phyloP scores from a whole-genome alignment of 2,113 vertebrate species.

The Ophthalmolycus amberensis region DNA sequence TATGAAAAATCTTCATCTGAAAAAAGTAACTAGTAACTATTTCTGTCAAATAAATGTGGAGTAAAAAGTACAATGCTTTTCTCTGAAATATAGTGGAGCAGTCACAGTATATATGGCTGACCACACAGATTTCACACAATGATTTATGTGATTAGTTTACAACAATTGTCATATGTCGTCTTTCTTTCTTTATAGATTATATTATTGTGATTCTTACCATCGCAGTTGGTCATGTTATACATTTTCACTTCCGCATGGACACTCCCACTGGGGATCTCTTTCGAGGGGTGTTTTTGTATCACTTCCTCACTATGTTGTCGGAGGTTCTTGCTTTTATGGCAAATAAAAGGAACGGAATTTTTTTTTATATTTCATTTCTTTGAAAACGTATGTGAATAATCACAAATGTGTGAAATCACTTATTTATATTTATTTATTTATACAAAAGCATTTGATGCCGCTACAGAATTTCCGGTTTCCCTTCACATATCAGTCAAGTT shows the following conservation, averaged over 20 bases:
- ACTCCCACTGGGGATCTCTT: slow-evolving; percentile 26
- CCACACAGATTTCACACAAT: neutral
- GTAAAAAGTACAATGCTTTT: neutral
- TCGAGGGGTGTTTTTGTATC: neutral
- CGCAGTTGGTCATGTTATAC: neutral
- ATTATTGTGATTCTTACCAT: neutral
- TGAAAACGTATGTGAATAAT: rapidly evolving
- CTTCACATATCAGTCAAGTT: neutral
- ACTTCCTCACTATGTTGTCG: rapidly evolving
- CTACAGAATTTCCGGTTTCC: neutral
- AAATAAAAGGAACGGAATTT: rapidly evolving
- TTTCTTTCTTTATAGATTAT: neutral
- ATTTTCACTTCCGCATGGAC: slow-evolving; percentile 50
- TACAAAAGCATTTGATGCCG: rapidly evolving
- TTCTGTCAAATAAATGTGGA: neutral
- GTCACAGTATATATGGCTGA: neutral
- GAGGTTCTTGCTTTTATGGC: rapidly evolving
- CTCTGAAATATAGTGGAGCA: neutral
- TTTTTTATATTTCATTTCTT: rapidly evolving
- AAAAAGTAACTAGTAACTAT: no score
- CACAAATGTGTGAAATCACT: neutral
- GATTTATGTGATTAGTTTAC: neutral
- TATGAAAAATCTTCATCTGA: no score
- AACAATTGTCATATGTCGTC: neutral
- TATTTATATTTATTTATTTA: neutral